A percentile compares a stretch with the other conserved stretches of the same genome.
Conservation (phyloP, 23 tunicate genomes). For the Styela clava region DNA sequence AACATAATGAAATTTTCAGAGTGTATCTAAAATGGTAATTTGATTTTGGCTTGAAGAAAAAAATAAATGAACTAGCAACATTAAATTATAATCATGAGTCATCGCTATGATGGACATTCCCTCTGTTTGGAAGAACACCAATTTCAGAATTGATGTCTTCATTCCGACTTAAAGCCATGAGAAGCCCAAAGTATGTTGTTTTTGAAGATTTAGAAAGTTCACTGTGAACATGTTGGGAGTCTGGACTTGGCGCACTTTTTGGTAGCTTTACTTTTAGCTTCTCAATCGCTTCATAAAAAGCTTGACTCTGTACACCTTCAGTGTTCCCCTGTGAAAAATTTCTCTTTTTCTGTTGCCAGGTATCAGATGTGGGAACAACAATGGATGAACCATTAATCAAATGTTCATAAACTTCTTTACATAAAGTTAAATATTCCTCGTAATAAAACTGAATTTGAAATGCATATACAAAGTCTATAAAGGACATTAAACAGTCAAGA, state of each 20-base stretch:
- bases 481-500: slow-evolving; percentile 83
- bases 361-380: slow-evolving; percentile 74
- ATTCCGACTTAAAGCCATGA: slow-evolving; percentile 77
- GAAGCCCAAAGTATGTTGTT: slow-evolving; percentile 68
- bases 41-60: no score
- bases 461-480: slow-evolving; percentile 83
- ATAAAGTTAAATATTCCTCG: slow-evolving; percentile 66
- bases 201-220: slow-evolving; percentile 58
- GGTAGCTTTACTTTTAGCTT: slow-evolving; percentile 39
- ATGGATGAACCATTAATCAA: slow-evolving; percentile 42
- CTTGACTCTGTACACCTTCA: slow-evolving; percentile 54
- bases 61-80: no score
- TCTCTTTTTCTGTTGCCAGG: slow-evolving; percentile 48
- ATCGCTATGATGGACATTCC: slow-evolving; percentile 2
- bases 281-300: slow-evolving; percentile 59
- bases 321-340: background rate
- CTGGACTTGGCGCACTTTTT: slow-evolving; percentile 24
- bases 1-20: no score
- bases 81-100: background rate
- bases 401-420: slow-evolving; percentile 76
- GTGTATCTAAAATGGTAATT: no score
- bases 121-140: slow-evolving; percentile 46
- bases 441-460: slow-evolving; percentile 85
- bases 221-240: slow-evolving; percentile 38
- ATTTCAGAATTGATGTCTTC: slow-evolving; percentile 63